A percentile compares a stretch with the other conserved stretches of the same genome.
Evolutionary conservation across 2,113 vertebrate genomes (phyloP).

Genomic region (human): DNA sequence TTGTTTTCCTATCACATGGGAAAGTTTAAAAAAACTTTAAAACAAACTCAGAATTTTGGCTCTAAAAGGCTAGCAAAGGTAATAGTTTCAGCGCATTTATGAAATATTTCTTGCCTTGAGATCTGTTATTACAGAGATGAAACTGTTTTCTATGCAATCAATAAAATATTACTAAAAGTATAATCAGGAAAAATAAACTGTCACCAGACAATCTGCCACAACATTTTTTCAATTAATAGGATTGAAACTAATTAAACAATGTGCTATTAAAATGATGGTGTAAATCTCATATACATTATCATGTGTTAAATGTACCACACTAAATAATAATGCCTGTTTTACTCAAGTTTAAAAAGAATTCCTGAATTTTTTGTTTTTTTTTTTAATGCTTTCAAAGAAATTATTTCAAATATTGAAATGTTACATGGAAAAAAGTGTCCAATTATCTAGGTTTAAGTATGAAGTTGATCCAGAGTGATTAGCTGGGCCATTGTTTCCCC

Average conservation of each 20-base stretch:
- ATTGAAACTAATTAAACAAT: slow-evolving; percentile 66
- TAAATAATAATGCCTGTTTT: slow-evolving; percentile 16
- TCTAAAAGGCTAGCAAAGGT: neutral
- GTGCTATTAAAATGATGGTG: slow-evolving; percentile 18
- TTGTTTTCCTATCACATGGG: neutral
- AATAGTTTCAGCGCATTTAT: neutral
- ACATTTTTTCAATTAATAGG: slow-evolving; percentile 44
- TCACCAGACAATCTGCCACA: slow-evolving; percentile 33
- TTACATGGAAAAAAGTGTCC: neutral
- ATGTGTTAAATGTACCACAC: slow-evolving; percentile 28
- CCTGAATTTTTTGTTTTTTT: neutral
- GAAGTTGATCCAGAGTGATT: neutral
- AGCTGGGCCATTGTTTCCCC: neutral
- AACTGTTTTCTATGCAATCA: slow-evolving; percentile 45
- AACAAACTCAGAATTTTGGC: neutral
- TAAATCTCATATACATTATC: slow-evolving; percentile 35
- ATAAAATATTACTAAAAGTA: slow-evolving; percentile 60
- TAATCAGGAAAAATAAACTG: slow-evolving; percentile 71
- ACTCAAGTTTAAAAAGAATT: neutral
- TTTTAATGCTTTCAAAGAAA: neutral
- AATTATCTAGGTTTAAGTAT: neutral
- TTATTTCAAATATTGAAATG: neutral
- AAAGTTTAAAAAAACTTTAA: neutral
- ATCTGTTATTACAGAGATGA: slow-evolving; percentile 23
- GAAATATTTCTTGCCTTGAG: slow-evolving; percentile 1